A percentile compares a stretch with the other conserved stretches of the same genome.
Conservation (phyloP, 2,113 vertebrate genomes). For the Eurypyga helias region DNA sequence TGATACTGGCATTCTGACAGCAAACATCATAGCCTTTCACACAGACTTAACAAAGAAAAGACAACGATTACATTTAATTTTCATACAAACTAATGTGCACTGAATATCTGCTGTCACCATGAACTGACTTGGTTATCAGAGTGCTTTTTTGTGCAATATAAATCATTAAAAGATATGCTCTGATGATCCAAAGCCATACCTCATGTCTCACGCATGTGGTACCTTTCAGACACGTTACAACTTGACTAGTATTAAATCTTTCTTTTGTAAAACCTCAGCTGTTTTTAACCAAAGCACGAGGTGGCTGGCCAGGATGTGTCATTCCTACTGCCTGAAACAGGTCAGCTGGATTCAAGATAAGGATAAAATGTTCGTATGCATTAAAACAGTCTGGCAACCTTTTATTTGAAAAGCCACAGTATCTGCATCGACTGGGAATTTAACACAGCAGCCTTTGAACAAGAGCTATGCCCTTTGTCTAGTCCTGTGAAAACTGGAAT, state of each 20-base stretch:
- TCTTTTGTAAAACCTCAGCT: not conserved
- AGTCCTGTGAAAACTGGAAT: not conserved
- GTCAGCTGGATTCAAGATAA: not conserved
- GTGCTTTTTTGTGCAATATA: not conserved
- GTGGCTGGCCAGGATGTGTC: not conserved
- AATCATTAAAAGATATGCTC: not conserved
- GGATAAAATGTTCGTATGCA: not conserved
- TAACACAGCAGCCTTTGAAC: not conserved
- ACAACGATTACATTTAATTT: not conserved
- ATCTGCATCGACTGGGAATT: not conserved
- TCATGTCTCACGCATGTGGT: not conserved
- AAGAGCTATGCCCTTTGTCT: rapidly evolving
- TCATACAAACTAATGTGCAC: not conserved
- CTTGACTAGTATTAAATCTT: not conserved
- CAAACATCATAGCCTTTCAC: not conserved
- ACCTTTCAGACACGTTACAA: not conserved
- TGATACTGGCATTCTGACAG: not conserved
- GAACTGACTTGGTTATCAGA: not conserved
- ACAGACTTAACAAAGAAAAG: not conserved
- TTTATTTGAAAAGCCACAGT: not conserved
- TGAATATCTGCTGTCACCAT: not conserved
- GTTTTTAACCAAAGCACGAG: not conserved
- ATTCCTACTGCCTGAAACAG: not conserved
- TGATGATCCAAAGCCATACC: not conserved
- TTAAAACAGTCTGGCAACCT: not conserved